A percentile compares a stretch with the other conserved stretches of the same genome.
phyloP scores from a whole-genome alignment of 2,888 invertebrate genomes.

The Lepidocyrtoides sp. region DNA sequence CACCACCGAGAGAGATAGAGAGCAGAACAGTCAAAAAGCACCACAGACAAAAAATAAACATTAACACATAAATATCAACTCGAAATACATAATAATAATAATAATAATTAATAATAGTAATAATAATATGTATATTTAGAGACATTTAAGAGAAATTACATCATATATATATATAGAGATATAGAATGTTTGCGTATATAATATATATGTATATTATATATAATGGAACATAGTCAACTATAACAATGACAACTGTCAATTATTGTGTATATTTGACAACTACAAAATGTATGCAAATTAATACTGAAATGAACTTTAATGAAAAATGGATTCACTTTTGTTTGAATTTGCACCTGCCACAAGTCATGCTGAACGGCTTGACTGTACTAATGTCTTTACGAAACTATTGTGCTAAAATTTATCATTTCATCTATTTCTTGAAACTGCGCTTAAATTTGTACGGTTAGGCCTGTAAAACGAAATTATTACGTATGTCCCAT shows the following conservation, averaged over 20 bases:
- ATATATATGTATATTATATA: constrained; percentile 8
- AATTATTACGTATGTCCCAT: too few relatives aligned
- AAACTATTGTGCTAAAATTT: too few relatives aligned
- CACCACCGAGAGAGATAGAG: constrained; percentile 85
- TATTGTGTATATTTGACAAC: constrained; percentile 19
- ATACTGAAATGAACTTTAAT: neutral
- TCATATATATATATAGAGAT: constrained; percentile 7
- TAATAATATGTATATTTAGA: constrained; percentile 53
- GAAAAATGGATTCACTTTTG: neutral
- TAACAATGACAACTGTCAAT: constrained; percentile 10
- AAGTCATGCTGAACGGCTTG: too few relatives aligned
- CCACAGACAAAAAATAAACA: constrained; percentile 84
- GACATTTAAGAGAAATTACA: constrained; percentile 62
- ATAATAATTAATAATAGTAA: too few relatives aligned
- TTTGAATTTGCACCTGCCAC: neutral
- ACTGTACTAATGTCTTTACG: too few relatives aligned
- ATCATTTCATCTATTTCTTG: neutral
- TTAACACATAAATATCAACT: constrained; percentile 83
- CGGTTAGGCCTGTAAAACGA: too few relatives aligned
- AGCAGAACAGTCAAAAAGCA: constrained; percentile 85
- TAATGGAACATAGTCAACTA: constrained; percentile 19
- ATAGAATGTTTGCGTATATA: constrained; percentile 18
- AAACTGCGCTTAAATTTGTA: neutral
- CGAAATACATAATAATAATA: constrained; percentile 58
- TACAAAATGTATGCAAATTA: constrained; percentile 20